Base-by-base conservation (phyloP, 92 coral and sea anemone species). In the Galaxea fascicularis region DNA sequence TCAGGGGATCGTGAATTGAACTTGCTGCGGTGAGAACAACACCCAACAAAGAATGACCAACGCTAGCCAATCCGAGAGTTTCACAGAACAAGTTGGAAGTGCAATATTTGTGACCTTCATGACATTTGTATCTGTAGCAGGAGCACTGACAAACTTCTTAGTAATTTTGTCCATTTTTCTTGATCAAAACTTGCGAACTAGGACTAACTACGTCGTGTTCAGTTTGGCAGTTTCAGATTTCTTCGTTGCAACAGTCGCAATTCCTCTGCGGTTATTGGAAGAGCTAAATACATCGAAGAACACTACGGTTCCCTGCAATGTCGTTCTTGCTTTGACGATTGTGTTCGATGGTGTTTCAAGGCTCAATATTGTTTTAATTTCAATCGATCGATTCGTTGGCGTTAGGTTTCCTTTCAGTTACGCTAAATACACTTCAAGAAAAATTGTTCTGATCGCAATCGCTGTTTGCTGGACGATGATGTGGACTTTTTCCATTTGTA, bases 281-380 rank as follows among this genome's bases (percentile, higher is more conserved):
- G 71, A 68, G 39, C 25, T 84, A 15, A 63, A 24, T n/a, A 15
- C n/a, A 4, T 57, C 81, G 31, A 76, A 8, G 16, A 8, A 4
- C 17, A 20, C 13, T 4, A 4, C 39, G 69, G 58, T 77, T 17
- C 28, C 82, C 21, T 77, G 82, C n/a, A 17, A 76, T 25, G 65
- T 77, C 11, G 82, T 68, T 35, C 41, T 67, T 29, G 78, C 84
- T 8, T 25, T 85, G 22, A 68, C 89, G 35, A 51, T 85, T 53
- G 67, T 85, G 44, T 67, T 79, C 21, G 89, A 85, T 25, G 89
- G 89, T 49, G 45, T 65, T 5, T 85, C 89, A 29, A 76, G 89
- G 46, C 65, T 77, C 29, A 76, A 85, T 25, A 72, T 85, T 39
- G 73, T 76, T 12, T 29, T 85, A 41, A 69, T 85, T 17, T 69